Base-by-base conservation (phyloP, 2,797 vertebrate genomes). In the Melanotaenia trifasciata region DNA sequence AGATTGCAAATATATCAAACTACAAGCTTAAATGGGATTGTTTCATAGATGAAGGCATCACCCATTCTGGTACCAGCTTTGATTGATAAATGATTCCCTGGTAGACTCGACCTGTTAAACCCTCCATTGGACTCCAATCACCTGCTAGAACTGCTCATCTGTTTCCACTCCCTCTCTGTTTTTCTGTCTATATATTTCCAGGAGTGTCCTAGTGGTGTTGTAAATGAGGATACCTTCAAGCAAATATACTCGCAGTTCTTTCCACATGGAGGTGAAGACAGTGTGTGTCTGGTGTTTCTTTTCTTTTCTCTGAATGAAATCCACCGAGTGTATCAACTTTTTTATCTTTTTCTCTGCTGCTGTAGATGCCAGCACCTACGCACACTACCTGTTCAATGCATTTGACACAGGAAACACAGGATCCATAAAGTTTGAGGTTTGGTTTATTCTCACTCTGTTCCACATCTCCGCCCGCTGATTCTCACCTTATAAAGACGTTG, bases 181-280 rank as follows among this genome's bases (percentile, higher is more conserved):
- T 78, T 58, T 64, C 16, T 67, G 36, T 24, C 22, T 33, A 10
- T 72, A 1, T 83, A 30, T 67, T 64, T 84, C 58, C 76, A 99
- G 98, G 97, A 99, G 89, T 99, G 98, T 85, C 98, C 98, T 77
- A 97, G 97, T 45, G 98, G 98, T 1, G 90, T 96, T 47, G 98
- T 99, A 80, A 98, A 96, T 45, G 98, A 99, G 87, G 97, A 99
- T 22, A 98, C 97, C 0, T 99, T 99, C 92, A 99, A 98, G 89
- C 97, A 98, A 85, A 99, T 99, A 87, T 99, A 99, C 74, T 96
- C 98, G 33, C 96, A 99, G 91, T 99, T 99, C 89, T 99, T 99
- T 84, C 98, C 98, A 82, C 98, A 99, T 18, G 98, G 98, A 94
- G 98, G 98, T 99, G 80, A 60, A 72, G 16, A 22, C 32, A 59